Evolutionary conservation across 2,888 invertebrate species (phyloP).

Genomic region (Yponomeuta plumbellus): DNA sequence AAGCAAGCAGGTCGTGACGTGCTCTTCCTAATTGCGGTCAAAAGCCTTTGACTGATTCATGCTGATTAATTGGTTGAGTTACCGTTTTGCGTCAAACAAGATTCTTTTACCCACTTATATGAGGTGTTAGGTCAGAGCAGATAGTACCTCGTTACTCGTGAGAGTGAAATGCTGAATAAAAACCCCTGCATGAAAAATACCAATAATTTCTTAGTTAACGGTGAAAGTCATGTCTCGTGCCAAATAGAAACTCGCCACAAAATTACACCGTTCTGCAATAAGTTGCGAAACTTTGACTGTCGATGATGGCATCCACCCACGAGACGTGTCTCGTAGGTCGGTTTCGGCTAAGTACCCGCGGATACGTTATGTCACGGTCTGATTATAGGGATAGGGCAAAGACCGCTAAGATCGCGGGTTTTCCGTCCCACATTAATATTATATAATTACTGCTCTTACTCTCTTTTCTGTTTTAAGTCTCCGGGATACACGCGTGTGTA

Average conservation of each 20-base stretch:
- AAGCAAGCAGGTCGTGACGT: too few species aligned
- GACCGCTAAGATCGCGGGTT: slow-evolving; percentile 24
- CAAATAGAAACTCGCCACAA: not conserved
- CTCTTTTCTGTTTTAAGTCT: slow-evolving; percentile 28
- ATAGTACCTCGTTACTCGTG: too few species aligned
- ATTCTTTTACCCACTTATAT: not conserved
- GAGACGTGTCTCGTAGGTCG: not conserved
- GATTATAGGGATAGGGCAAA: slow-evolving; percentile 13
- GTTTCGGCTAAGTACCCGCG: not conserved
- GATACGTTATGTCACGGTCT: slow-evolving; percentile 15
- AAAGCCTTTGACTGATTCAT: not conserved
- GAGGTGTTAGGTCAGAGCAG: too few species aligned
- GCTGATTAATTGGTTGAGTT: not conserved
- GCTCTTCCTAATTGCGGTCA: too few species aligned
- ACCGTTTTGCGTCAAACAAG: too few species aligned
- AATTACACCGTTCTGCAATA: not conserved
- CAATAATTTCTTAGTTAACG: not conserved
- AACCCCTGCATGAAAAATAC: not conserved
- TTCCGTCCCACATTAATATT: slow-evolving; percentile 33
- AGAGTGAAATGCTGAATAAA: too few species aligned
- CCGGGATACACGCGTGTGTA: too few species aligned
- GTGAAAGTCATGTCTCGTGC: slow-evolving; percentile 5
- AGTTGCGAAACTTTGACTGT: slow-evolving; percentile 4
- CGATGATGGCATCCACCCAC: not conserved
- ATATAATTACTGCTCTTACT: slow-evolving; percentile 32